Evolutionary conservation across 2,888 invertebrate species (phyloP), one percentile per base, ranked within the genome.

Genomic region (Limnephilus rhombicus): DNA sequence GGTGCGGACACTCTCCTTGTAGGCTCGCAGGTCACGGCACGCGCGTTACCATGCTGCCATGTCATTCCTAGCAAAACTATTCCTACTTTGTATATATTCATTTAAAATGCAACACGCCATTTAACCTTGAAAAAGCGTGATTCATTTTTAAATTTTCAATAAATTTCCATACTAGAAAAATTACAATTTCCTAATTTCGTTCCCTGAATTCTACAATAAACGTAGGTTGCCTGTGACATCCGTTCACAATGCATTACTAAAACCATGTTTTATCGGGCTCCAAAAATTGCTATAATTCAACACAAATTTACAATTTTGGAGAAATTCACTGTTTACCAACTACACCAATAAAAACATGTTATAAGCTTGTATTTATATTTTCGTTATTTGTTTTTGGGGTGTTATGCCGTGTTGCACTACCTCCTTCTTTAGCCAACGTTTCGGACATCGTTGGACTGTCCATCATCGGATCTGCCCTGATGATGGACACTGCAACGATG

Each of bases 1-100:
- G 82, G 31, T 29, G 86, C 37, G 85, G 82, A 82, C 82, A 82
- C 82, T 82, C 82, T 82, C 34, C 29, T 82, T 82, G 82, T 86
- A 29, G 68, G 31, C 68, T 68, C 88, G 68, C 53, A 80, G 88
- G 88, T 88, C 88, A 88, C 88, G 88, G 88, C 88, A 88, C 88
- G 88, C 88, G 80, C 88, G 68, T 68, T 24, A 68, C 29, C 13
- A 86, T 29, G 85, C 85, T 85, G 45, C 31, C 2, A 31, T 82
- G 31, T 82, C 34, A 24, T 83, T 83, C 13, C 5, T 18, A 24
- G 34, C 34, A 34, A 82, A 24, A 68, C 68, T 68, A n/a, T 68
- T 68, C 24, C 0, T 68, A 68, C 18, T 18, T 4, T 13, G 53
- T 53, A 53, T 53, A 53, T 53, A 24, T 53, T 53, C 13, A 5